A percentile compares a stretch with the other conserved stretches of the same genome.
Conservation (phyloP, 2,113 vertebrate species). For the Catharus minimus region DNA sequence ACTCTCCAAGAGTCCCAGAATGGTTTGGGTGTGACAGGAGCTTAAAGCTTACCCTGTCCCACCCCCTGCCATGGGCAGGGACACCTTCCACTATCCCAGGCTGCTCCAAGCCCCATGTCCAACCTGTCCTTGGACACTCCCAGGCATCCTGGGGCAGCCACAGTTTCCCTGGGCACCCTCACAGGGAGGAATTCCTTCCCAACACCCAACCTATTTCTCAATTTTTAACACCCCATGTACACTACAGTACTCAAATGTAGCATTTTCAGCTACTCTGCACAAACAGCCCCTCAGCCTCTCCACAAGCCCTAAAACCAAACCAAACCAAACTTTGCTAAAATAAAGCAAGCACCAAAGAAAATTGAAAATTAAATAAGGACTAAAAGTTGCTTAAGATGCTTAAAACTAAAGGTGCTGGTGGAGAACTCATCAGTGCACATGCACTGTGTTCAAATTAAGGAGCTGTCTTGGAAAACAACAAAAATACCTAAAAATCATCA, state of each 20-base stretch:
- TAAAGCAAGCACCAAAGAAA: not conserved
- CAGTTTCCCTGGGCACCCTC: not conserved
- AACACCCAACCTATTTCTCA: accelerated
- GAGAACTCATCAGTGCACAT: accelerated
- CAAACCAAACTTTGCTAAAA: not conserved
- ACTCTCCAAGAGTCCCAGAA: not conserved
- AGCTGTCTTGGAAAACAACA: not conserved
- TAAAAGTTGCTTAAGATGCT: not conserved
- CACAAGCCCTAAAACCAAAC: accelerated
- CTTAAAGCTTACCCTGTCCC: accelerated
- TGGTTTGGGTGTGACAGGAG: not conserved
- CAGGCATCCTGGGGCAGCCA: not conserved
- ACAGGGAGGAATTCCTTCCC: accelerated
- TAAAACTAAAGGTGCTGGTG: not conserved
- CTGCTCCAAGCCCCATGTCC: accelerated
- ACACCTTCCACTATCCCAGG: accelerated
- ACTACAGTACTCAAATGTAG: accelerated
- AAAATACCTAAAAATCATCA: accelerated
- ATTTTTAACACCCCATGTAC: not conserved
- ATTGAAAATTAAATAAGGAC: not conserved
- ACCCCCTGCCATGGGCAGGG: not conserved
- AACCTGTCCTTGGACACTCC: accelerated
- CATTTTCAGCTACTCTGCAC: not conserved
- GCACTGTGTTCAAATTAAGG: accelerated
- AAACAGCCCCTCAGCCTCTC: accelerated